Conservation (phyloP, 2,797 vertebrate species). For the Pristis pectinata region DNA sequence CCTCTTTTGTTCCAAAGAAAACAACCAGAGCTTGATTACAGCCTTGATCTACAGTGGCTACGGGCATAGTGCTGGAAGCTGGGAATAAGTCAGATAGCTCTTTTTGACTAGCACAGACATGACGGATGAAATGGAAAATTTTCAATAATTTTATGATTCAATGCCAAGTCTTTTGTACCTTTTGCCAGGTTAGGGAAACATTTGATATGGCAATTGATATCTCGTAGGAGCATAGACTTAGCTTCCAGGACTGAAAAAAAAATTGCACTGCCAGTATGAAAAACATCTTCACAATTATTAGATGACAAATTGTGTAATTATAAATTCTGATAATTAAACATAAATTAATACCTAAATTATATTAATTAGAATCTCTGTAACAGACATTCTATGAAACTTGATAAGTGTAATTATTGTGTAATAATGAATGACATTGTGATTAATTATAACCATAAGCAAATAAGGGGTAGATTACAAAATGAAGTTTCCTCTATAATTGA, state of each 20-base stretch:
- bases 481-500: not conserved
- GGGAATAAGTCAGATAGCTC: too few species aligned
- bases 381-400: not conserved
- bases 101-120: too few species aligned
- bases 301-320: not conserved
- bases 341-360: constrained; percentile 28
- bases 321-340: constrained; percentile 10
- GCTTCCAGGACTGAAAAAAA: not conserved
- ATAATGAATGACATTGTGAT: not conserved
- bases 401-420: not conserved
- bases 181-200: not conserved
- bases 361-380: constrained; percentile 1
- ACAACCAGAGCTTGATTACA: too few species aligned
- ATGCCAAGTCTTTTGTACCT: not conserved
- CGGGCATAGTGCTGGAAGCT: too few species aligned
- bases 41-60: too few species aligned
- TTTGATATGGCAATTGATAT: not conserved
- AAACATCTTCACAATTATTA: constrained; percentile 20
- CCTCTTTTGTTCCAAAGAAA: too few species aligned
- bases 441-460: constrained; percentile 27
- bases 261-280: not conserved
- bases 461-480: constrained; percentile 1
- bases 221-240: not conserved
- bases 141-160: not conserved
- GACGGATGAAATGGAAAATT: too few species aligned